Conservation (phyloP, 2,888 invertebrate species). For the Andrena haemorrhoa region DNA sequence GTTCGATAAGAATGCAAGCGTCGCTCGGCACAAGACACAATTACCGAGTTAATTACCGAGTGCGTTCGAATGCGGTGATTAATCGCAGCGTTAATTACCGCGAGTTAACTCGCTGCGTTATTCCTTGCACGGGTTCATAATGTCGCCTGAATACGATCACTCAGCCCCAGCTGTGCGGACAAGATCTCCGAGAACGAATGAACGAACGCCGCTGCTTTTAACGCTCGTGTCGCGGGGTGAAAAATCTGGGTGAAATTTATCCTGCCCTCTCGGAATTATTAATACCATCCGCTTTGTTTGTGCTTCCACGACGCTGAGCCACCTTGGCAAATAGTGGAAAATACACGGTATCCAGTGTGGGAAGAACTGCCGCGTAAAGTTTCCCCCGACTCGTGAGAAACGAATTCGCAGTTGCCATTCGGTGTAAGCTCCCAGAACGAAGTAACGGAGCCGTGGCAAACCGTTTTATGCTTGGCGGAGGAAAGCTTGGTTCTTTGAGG, state of each 20-base stretch:
- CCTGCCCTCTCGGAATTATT: constrained; percentile 13
- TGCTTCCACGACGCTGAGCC: not conserved
- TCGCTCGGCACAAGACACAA: not conserved
- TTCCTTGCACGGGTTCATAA: constrained; percentile 38
- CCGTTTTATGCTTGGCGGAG: constrained; percentile 20
- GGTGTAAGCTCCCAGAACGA: not conserved
- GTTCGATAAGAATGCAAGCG: constrained; percentile 17
- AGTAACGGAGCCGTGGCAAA: constrained; percentile 12
- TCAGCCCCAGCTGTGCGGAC: constrained; percentile 44
- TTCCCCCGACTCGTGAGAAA: not conserved
- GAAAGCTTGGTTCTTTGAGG: constrained; percentile 8
- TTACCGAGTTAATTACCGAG: constrained; percentile 48
- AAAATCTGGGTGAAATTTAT: constrained; percentile 37
- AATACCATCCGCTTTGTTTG: constrained; percentile 10
- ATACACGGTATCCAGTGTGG: not conserved
- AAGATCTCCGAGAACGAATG: constrained; percentile 44
- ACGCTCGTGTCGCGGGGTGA: constrained; percentile 8
- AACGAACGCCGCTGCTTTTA: not conserved
- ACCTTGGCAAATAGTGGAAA: not conserved
- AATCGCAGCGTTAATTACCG: constrained; percentile 64
- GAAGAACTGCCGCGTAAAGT: not conserved
- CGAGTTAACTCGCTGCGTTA: constrained; percentile 55
- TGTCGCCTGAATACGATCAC: constrained; percentile 42
- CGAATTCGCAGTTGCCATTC: not conserved
- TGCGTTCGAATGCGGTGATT: constrained; percentile 63